Conservation (phyloP, 2,888 invertebrate species). For the Acanthosepion pharaonis region DNA sequence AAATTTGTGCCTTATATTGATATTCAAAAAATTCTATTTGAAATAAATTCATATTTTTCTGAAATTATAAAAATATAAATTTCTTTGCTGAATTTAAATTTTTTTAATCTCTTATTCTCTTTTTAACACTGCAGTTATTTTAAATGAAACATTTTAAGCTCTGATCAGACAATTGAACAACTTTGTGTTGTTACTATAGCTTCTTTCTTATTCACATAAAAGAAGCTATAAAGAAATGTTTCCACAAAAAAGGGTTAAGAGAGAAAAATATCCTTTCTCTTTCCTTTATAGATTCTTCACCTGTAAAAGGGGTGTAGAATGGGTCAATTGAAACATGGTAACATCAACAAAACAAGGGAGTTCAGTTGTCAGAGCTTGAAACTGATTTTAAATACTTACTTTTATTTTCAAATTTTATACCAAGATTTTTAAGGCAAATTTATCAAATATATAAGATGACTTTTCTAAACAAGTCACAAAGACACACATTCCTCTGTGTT, state of each 20-base stretch:
- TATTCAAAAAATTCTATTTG: not conserved
- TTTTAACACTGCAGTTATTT: too few relatives aligned
- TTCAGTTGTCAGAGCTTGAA: not conserved
- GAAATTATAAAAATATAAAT: not conserved
- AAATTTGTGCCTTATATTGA: not conserved
- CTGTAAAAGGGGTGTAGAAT: not conserved
- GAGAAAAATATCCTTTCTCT: not conserved
- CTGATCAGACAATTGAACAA: too few relatives aligned
- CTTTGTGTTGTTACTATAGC: not conserved
- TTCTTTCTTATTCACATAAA: too few relatives aligned
- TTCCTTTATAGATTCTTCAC: not conserved
- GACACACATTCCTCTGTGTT: not conserved
- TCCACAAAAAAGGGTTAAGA: too few relatives aligned
- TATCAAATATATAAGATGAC: not conserved
- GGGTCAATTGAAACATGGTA: not conserved
- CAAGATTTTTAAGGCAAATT: too few relatives aligned
- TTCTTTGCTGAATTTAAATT: not conserved
- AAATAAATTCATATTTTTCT: not conserved
- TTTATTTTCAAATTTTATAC: not conserved
- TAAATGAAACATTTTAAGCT: not conserved
- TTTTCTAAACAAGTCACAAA: not conserved
- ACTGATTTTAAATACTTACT: not conserved
- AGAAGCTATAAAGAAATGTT: too few relatives aligned
- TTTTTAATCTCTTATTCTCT: too few relatives aligned
- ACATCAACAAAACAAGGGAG: not conserved